Base-by-base conservation (phyloP, 2,113 vertebrate species). In the Indicator maculatus region DNA sequence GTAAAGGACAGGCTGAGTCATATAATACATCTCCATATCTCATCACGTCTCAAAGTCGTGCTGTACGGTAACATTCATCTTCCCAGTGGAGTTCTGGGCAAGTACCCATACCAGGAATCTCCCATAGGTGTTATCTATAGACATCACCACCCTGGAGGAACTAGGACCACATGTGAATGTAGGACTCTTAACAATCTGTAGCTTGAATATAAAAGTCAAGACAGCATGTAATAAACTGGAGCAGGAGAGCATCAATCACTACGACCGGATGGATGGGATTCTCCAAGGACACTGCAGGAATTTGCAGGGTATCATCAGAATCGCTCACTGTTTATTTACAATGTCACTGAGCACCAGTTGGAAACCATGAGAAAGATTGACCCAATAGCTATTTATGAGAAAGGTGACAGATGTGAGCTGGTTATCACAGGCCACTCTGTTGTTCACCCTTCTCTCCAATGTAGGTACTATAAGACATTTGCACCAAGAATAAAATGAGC, bases 381-480 rank as follows among this genome's bases (percentile, higher is more conserved):
- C 52, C 93, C 80, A 63, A 72, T 6, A 23, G 24, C 70, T 97
- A 95, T 94, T 97, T 97, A 96, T 86, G 92, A 94, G 82, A 88
- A 95, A 94, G 80, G 70, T 86, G 85, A 70, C 93, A 87, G 81
- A 59, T 96, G 88, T 77, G 73, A 96, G 53, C 47, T 95, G 61
- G 45, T 95, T 92, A 83, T 82, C 92, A 67, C 21, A 88, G 55
- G 55, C 69, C 76, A 90, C 41, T 45, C 83, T 45, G 66, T 86
- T 94, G 65, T 53, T 41, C 59, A 81, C 6, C 39, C 27, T 94
- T 95, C 60, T 77, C 56, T 85, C 6, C 44, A 28, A 94, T 96
- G 58, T 79, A 95, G 80, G 86, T 91, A 79, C 53, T 66, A 30
- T 65, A 89, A 76, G 56, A 47, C 27, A 89, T 50, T 88, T 89